A percentile compares a stretch with the other conserved stretches of the same genome.
These are phyloP conservation scores for Pemphredon lugubris DNA, from an alignment of 2,888 invertebrate genomes.

Conservation along the genomic window DNA sequence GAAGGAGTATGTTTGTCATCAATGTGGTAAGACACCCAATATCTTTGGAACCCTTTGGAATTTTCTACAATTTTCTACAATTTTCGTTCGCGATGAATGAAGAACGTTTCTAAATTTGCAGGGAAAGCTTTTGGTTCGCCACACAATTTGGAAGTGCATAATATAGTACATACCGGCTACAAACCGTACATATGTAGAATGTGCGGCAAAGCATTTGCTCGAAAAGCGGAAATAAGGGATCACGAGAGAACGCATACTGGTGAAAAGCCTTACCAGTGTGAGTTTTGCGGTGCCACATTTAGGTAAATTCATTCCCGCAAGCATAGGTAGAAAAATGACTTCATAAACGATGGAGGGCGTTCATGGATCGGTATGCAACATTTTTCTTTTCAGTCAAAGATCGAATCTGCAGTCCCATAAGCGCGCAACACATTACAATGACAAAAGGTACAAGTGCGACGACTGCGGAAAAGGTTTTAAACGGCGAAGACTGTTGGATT, in stretches of 20 bases:
- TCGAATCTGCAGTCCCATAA: slow-evolving; percentile 91
- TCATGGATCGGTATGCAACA: background rate
- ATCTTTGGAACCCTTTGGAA: background rate
- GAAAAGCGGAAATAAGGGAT: slow-evolving; percentile 90
- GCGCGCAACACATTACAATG: slow-evolving; percentile 89
- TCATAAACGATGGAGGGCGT: too few relatives aligned
- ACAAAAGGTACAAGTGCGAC: slow-evolving; percentile 87
- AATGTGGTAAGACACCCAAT: slow-evolving; percentile 83
- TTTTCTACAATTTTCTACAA: slow-evolving; percentile 3
- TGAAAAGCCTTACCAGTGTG: slow-evolving; percentile 90
- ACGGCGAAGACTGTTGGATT: slow-evolving; percentile 85
- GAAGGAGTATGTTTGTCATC: slow-evolving; percentile 86
- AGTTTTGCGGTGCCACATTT: slow-evolving; percentile 89
- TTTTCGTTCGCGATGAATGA: too few relatives aligned
- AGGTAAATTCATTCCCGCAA: slow-evolving; percentile 70
- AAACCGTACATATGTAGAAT: slow-evolving; percentile 87
- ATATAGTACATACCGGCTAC: slow-evolving; percentile 89
- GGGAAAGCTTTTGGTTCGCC: slow-evolving; percentile 89
- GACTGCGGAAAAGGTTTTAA: slow-evolving; percentile 90
- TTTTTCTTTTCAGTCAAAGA: slow-evolving; percentile 84
- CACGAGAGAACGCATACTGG: slow-evolving; percentile 92
- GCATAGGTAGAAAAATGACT: background rate
- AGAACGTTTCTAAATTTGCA: slow-evolving; percentile 75
- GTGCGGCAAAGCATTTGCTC: slow-evolving; percentile 89
- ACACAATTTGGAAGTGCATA: slow-evolving; percentile 89